Evolutionary conservation across 92 coral and sea anemone species (phyloP).

Genomic region (Anthopleura xanthogrammica): DNA sequence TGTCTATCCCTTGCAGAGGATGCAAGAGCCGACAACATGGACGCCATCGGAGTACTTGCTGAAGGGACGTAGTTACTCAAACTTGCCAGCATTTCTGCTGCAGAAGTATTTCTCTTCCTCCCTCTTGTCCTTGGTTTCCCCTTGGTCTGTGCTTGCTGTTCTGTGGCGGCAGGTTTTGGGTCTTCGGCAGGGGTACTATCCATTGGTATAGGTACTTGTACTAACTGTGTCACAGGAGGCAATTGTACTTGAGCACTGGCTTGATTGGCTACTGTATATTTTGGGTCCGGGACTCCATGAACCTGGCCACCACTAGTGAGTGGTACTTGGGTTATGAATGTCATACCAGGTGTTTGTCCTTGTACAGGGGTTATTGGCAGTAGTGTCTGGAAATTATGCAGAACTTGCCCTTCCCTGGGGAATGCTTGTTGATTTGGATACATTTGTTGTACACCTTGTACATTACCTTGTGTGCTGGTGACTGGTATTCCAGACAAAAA

Average conservation of each 20-base stretch:
- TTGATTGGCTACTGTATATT: slow-evolving; percentile 73
- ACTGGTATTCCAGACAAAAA: slow-evolving; percentile 73
- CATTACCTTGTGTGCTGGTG: slow-evolving; percentile 57
- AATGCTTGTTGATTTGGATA: slow-evolving; percentile 56
- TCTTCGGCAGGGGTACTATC: slow-evolving; percentile 47
- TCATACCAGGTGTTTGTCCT: slow-evolving; percentile 70
- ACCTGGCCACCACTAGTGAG: slow-evolving; percentile 52
- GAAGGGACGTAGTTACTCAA: slow-evolving; percentile 67
- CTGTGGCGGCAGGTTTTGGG: slow-evolving; percentile 35
- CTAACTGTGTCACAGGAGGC: slow-evolving; percentile 35
- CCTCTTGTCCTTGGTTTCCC: slow-evolving; percentile 63
- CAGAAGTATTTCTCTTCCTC: slow-evolving; percentile 79
- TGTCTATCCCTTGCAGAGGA: slow-evolving; percentile 49
- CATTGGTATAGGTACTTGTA: slow-evolving; percentile 52
- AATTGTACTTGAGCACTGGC: slow-evolving; percentile 55
- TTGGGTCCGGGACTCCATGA: slow-evolving; percentile 65
- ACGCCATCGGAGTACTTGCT: slow-evolving; percentile 82
- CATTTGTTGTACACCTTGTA: slow-evolving; percentile 59
- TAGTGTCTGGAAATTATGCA: slow-evolving; percentile 84
- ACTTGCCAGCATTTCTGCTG: slow-evolving; percentile 87
- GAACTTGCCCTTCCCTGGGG: slow-evolving; percentile 79
- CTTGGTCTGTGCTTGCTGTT: slow-evolving; percentile 30
- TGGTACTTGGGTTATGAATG: slow-evolving; percentile 76
- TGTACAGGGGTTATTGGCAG: slow-evolving; percentile 84
- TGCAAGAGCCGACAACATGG: slow-evolving; percentile 85